Evolutionary conservation across 2,113 vertebrate species (phyloP).

Genomic region (Burhinus bistriatus): DNA sequence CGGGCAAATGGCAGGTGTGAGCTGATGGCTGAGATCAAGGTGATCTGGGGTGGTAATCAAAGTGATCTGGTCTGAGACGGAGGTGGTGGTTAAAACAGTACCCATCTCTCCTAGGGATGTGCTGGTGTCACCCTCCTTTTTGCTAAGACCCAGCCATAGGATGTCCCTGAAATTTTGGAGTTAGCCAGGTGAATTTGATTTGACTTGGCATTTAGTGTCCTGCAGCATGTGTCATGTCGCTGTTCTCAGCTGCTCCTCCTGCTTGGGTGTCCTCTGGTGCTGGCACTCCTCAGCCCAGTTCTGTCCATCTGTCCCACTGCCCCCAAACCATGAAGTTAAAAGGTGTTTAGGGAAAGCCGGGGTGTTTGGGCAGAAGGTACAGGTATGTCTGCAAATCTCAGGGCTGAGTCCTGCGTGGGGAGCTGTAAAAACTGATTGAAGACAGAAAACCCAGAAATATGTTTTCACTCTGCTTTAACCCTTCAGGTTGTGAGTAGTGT

Average conservation of each 20-base stretch:
- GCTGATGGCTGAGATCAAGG: not conserved
- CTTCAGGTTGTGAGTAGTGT: not conserved
- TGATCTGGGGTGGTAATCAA: not conserved
- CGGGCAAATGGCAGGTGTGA: rapidly evolving
- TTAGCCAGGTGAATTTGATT: not conserved
- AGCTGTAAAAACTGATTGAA: not conserved
- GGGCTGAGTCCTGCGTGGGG: not conserved
- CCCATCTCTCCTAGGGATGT: not conserved
- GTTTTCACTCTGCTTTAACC: not conserved
- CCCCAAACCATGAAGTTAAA: not conserved
- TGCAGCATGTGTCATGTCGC: rapidly evolving
- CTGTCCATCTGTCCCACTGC: not conserved
- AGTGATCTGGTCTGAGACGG: not conserved
- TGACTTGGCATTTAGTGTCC: not conserved
- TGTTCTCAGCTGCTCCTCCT: not conserved
- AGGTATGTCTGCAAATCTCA: not conserved
- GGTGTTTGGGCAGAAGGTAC: not conserved
- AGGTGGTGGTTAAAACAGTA: not conserved
- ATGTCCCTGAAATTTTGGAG: not conserved
- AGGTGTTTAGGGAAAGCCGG: not conserved
- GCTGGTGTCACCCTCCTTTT: not conserved
- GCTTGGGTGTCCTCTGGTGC: not conserved
- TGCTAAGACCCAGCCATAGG: not conserved
- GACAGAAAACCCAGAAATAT: not conserved
- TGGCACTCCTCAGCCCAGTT: not conserved